Evolutionary conservation across 1,140 invertebrate genomes (phyloP), one percentile per base, ranked within the genome.

Genomic region (Neodiprion virginianus): DNA sequence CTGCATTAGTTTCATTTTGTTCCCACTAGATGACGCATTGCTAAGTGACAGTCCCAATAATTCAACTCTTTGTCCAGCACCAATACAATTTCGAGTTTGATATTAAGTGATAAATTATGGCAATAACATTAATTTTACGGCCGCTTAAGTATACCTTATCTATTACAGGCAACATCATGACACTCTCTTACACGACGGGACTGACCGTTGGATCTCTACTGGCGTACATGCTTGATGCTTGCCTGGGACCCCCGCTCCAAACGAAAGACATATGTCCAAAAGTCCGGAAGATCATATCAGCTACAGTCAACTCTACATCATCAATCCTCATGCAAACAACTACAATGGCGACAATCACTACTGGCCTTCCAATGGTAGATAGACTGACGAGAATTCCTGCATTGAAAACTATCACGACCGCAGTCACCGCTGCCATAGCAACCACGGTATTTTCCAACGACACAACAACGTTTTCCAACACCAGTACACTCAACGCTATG

Each of bases 121-220:
- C 5, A 40, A 40, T 1, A 40, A 40, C 28, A 40, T 40, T 5
- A 40, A 48, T 4, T 10, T 72, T 48, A 17, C 11, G 50, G 12
- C 23, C 50, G 21, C 17, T 28, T 40, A 47, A 48, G 8, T 67
- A 68, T 70, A 68, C 48, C 40, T 53, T 71, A 67, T 48, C 75
- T 28, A 23, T 77, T 76, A 10, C 89, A 93, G 96, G 96, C 72
- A 97, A 98, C 80, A 96, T 97, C 79, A 98, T 98, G 96, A 97
- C 96, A 0, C 82, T 97, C 0, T 95, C 95, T 0, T 98, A 98
- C 83, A 96, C 94, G 81, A 91, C 95, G 65, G 96, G 96, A 1
- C 88, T 97, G 47, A 94, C 95, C 0, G 91, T 93, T 3, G 96
- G 96, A 1, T 95, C 95, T 0, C 85, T 95, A 1, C 91, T 95